Evolutionary conservation across 92 coral and sea anemone genomes (phyloP).

Genomic region (Anthopleura xanthogrammica): DNA sequence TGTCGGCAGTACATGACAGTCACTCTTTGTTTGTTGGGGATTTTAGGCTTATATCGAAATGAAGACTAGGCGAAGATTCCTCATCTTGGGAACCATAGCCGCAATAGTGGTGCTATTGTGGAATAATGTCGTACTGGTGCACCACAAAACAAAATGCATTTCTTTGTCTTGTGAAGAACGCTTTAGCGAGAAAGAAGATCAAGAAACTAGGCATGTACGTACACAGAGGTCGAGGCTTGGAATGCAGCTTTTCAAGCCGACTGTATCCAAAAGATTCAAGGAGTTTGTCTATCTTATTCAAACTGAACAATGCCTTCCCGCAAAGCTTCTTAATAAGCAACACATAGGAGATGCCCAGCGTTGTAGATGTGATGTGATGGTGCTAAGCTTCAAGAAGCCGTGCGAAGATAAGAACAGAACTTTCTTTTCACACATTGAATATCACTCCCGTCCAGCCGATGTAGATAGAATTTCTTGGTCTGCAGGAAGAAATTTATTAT

Average conservation of each 20-base stretch:
- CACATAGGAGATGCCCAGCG: constrained; percentile 30
- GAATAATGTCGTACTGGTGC: too few relatives aligned
- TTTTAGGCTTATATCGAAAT: too few relatives aligned
- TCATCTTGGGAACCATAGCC: too few relatives aligned
- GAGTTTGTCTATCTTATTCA: constrained; percentile 46
- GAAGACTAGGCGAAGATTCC: too few relatives aligned
- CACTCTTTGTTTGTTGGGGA: too few relatives aligned
- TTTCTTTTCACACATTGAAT: constrained; percentile 13
- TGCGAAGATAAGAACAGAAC: constrained; percentile 18
- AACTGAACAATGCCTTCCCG: constrained; percentile 41
- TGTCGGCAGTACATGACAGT: too few relatives aligned
- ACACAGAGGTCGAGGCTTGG: too few relatives aligned
- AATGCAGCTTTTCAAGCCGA: not conserved
- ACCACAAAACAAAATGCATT: too few relatives aligned
- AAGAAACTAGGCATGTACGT: too few relatives aligned
- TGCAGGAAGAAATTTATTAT: constrained; percentile 41
- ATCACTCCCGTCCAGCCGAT: not conserved
- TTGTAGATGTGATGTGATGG: constrained; percentile 49
- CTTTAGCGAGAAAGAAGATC: too few relatives aligned
- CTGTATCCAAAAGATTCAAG: not conserved
- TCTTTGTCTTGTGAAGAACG: too few relatives aligned
- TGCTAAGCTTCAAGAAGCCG: constrained; percentile 37
- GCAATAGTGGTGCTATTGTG: too few relatives aligned
- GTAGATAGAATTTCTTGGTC: constrained; percentile 22
- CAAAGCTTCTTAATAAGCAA: not conserved